Percentiles rank a stretch among this genome's conserved stretches.
Evolutionary conservation across 1,140 invertebrate species (phyloP).

Genomic region (Myzus persicae): DNA sequence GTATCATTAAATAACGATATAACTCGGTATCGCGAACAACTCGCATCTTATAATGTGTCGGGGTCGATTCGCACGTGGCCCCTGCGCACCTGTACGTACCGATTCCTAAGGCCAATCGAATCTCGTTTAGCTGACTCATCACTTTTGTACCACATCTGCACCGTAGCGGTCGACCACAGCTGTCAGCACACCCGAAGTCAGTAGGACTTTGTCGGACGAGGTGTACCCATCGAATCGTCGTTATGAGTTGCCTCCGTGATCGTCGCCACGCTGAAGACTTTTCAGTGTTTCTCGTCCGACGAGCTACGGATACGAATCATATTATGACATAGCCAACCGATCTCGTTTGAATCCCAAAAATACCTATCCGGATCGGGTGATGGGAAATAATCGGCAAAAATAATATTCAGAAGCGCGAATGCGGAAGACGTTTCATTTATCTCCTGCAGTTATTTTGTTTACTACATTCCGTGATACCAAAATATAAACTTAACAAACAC

Average conservation of each 20-base stretch:
- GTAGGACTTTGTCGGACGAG: neutral
- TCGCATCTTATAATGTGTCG: neutral
- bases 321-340: neutral
- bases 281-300: neutral
- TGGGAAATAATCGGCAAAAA: neutral
- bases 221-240: neutral
- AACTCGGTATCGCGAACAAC: neutral
- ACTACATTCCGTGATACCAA: neutral
- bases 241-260: neutral
- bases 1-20: neutral
- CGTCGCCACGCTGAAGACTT: neutral
- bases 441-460: no score
- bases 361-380: no score
- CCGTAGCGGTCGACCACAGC: neutral
- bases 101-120: neutral
- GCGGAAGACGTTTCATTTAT: neutral
- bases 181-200: neutral
- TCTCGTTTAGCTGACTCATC: neutral
- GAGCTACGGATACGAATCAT: neutral
- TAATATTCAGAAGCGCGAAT: neutral
- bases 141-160: neutral
- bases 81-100: neutral
- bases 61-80: neutral
- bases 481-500: neutral
- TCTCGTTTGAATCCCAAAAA: neutral